Evolutionary conservation across 2,797 vertebrate species (phyloP).

Genomic region (Garrulus glandarius): DNA sequence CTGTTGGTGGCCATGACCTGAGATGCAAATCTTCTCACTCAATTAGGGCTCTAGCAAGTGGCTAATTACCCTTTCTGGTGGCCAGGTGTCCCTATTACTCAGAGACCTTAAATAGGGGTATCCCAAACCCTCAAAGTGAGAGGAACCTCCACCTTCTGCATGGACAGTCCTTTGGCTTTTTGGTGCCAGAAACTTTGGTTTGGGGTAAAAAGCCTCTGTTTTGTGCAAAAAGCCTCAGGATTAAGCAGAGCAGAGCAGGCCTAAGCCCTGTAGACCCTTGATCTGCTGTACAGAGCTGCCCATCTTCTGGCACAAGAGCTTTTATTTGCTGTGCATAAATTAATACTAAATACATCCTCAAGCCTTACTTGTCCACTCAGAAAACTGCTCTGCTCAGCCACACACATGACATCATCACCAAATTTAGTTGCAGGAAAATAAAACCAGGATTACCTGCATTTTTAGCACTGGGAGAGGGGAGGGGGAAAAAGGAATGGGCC

Average conservation of each 20-base stretch:
- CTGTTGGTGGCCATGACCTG: constrained; percentile 58
- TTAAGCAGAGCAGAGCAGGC: not conserved
- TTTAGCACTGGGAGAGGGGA: not conserved
- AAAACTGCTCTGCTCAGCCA: constrained; percentile 45
- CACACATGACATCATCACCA: constrained; percentile 25
- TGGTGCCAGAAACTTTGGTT: not conserved
- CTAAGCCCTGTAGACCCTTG: not conserved
- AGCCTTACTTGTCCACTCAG: not conserved
- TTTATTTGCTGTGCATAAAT: constrained; percentile 52
- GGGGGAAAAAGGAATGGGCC: not conserved
- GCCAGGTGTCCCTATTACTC: not conserved
- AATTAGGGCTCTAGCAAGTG: not conserved
- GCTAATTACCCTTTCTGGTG: constrained; percentile 15
- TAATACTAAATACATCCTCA: not conserved
- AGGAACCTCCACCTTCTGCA: rapidly evolving
- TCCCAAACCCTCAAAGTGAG: not conserved
- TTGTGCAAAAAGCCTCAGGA: not conserved
- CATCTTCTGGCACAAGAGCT: not conserved
- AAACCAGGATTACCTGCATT: constrained; percentile 33
- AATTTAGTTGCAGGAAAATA: constrained; percentile 9
- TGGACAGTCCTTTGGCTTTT: not conserved
- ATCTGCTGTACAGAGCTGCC: not conserved
- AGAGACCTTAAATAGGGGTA: not conserved
- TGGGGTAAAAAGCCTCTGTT: not conserved
- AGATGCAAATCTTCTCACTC: constrained; percentile 48